Evolutionary conservation across 2,797 vertebrate genomes (phyloP), one percentile per base, ranked within the genome.

Genomic region (Masticophis lateralis): DNA sequence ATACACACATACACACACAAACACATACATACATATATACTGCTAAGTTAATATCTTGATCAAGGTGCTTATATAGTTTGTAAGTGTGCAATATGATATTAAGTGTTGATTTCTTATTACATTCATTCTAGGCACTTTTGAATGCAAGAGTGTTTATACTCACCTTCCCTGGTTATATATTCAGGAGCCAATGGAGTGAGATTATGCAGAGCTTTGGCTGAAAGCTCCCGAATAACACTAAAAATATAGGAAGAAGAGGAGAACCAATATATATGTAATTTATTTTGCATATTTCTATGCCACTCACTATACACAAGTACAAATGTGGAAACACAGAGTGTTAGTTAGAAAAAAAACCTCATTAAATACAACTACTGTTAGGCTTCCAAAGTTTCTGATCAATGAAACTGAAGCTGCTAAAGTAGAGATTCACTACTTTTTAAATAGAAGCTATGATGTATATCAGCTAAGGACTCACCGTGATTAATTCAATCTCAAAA

Each of bases 151-250:
- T 66, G 9, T 37, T 90, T 90, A 83, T 93, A 96, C 98, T 98
- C 97, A 99, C 99, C 99, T 60, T 97, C 96, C 0, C 96, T n/a
- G 10, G 98, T 98, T 96, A 99, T 98, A 96, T 99, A 99, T 90
- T 98, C 98, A 0, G 99, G 98, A 0, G 98, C 98, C 92, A 79
- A 96, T 59, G 98, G 98, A 2, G 98, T 98, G 92, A 99, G 98
- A 98, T 99, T 99, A 89, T 99, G 98, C 53, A 99, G 97, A 0
- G 99, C 98, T 97, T 98, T 99, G 3, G 98, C 98, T 1, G 99
- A 95, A 59, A 99, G 98, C 91, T 99, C 99, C 89, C 99, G 97
- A 95, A 99, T 98, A 83, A 95, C 97, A 88, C 99, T 99, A 96
- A 1, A 93, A 89, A 5, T 51, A 86, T 25, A 32, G 25, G 27